Percentiles rank a stretch among this genome's conserved stretches.
Evolutionary conservation across 2,888 invertebrate genomes (phyloP).

Genomic region (Lordiphosa fenestrarum): DNA sequence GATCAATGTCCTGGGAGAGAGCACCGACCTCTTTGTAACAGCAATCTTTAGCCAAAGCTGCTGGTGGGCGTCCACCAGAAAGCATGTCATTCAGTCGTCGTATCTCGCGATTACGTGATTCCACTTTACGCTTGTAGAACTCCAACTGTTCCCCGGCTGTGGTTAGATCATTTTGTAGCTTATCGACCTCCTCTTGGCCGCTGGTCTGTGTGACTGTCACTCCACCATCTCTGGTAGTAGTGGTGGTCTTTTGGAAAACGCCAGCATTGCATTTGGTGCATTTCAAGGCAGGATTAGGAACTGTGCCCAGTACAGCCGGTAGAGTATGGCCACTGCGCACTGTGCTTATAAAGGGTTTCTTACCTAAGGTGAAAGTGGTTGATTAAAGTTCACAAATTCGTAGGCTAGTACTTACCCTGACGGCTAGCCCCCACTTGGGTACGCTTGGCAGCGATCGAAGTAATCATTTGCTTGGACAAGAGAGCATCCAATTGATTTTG

Average conservation of each 20-base stretch:
- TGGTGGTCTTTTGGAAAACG: conserved; percentile 62
- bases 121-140: conserved; percentile 80
- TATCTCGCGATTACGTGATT: conserved; percentile 85
- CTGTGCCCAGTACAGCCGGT: conserved; percentile 48
- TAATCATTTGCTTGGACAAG: conserved; percentile 79
- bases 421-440: conserved; percentile 12
- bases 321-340: conserved; percentile 76
- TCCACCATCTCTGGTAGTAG: conserved; percentile 44
- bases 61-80: conserved; percentile 86
- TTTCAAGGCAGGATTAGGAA: conserved; percentile 41
- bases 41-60: conserved; percentile 85
- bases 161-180: conserved; percentile 79
- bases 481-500: conserved; percentile 80
- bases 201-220: conserved; percentile 64
- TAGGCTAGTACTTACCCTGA: conserved; percentile 21
- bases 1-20: conserved; percentile 83
- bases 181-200: conserved; percentile 74
- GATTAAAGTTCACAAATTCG: no score
- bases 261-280: conserved; percentile 78
- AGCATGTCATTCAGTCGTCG: conserved; percentile 85
- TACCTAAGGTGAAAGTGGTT: conserved; percentile 46
- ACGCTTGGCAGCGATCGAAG: conserved; percentile 29
- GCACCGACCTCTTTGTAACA: conserved; percentile 83
- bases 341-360: conserved; percentile 79
- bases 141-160: conserved; percentile 80